Evolutionary conservation across 2,888 invertebrate genomes (phyloP), one percentile per base, ranked within the genome.

Genomic region (Ennomos fuscantarius): DNA sequence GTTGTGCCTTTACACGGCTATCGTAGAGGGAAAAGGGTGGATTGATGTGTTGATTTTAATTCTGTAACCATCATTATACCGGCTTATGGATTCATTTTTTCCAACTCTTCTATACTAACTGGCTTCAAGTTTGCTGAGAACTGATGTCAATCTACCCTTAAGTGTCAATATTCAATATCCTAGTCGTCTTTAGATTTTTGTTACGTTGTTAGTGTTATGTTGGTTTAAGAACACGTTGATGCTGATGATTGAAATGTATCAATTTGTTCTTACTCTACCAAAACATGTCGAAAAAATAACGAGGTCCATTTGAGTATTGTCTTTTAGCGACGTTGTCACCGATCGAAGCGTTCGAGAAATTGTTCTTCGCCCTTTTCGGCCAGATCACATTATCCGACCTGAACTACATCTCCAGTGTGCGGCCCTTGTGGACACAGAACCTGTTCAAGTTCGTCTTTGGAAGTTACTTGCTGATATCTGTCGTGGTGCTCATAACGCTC

Each of bases 341-440:
- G 79, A 91, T 97, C 92, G 95, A 97, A 91, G 98, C 98, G 75
- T 96, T 99, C 93, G 99, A 99, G 94, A 96, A 98, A 93, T 95
- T 99, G 81, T 99, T 99, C 95, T 99, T 98, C 94, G 98, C 98
- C 86, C 96, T 99, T 88, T 99, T 99, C 93, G 99, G 99, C 85
- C 96, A 99, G 93, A 98, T 96, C 75, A 96, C 96, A 72, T 95
- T 96, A 87, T 95, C 96, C 86, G 96, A 97, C 92, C 94, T 97
- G 82, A 95, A 95, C 93, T 95, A 95, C 92, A 93, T 94, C 89
- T 93, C 94, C 70, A 89, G 89, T 76, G 87, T 93, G 82, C 94
- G 97, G 81, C 96, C 96, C 61, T 92, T 93, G 78, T 97, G 97
- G 97, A 97, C 97, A 68, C 95, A 96, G 90, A 95, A 94, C 91